These are phyloP conservation scores for Chlorocebus sabaeus DNA, from an alignment of 2,113 vertebrate genomes.

Conservation along the genomic window DNA sequence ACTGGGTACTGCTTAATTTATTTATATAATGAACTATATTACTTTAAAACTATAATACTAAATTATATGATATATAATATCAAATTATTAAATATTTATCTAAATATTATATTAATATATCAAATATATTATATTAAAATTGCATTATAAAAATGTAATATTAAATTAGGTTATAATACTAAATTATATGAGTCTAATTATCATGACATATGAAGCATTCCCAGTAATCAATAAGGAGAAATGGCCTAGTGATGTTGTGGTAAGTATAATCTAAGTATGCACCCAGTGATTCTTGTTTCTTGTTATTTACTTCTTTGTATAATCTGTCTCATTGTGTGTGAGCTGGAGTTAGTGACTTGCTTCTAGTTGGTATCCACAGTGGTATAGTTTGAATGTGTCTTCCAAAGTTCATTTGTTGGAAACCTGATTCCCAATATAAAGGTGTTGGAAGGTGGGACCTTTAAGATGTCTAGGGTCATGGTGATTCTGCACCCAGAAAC, in stretches of 20 bases:
- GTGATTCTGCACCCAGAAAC: too few relatives aligned
- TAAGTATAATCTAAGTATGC: not conserved
- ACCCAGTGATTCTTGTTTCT: not conserved
- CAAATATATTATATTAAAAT: too few relatives aligned
- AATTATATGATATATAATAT: not conserved
- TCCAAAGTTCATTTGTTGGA: too few relatives aligned
- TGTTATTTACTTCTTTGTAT: not conserved
- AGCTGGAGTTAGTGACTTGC: not conserved
- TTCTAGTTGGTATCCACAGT: not conserved
- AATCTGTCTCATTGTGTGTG: not conserved
- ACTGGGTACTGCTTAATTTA: not conserved
- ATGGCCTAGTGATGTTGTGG: not conserved
- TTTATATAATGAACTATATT: not conserved
- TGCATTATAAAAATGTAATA: not conserved
- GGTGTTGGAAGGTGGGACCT: too few relatives aligned
- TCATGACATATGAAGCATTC: not conserved
- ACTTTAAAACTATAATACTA: not conserved
- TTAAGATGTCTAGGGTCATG: too few relatives aligned
- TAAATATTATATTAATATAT: too few relatives aligned
- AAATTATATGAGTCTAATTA: not conserved
- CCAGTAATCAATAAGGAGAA: not conserved
- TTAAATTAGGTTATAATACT: not conserved
- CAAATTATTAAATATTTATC: not conserved
- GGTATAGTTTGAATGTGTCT: too few relatives aligned
- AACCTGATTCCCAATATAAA: too few relatives aligned